phyloP scores from a whole-genome alignment of 2,797 vertebrate species.

The Ciconia nigra region DNA sequence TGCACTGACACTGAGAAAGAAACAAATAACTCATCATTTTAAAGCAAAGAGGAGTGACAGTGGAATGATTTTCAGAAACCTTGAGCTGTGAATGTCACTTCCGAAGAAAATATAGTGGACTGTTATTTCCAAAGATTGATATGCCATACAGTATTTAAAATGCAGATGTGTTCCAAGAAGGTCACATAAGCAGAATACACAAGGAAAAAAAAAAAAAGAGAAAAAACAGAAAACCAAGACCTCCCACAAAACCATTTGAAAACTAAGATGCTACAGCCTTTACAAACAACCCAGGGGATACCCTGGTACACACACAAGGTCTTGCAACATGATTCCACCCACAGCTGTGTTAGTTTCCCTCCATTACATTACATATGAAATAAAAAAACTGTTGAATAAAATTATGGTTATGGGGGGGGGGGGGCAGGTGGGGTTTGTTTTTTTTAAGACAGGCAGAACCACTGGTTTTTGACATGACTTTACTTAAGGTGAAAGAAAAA shows the following conservation, averaged over 20 bases:
- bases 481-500: neutral
- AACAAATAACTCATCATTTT: neutral
- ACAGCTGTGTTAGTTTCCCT: neutral
- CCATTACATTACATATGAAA: neutral
- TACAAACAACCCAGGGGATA: neutral
- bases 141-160: neutral
- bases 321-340: neutral
- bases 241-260: rapidly evolving
- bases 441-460: neutral
- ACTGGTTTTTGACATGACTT: neutral
- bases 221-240: neutral
- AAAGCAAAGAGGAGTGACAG: neutral
- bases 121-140: neutral
- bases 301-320: neutral
- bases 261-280: neutral
- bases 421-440: too few relatives aligned
- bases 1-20: neutral
- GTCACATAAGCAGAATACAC: neutral
- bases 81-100: neutral
- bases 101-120: neutral
- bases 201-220: neutral
- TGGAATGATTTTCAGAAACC: neutral
- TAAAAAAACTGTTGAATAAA: neutral
- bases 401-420: neutral
- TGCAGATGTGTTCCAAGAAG: neutral